A percentile compares a stretch with the other conserved stretches of the same genome.
These are phyloP conservation scores for Drosophila cardini DNA, from an alignment of 1,140 invertebrate genomes.

Conservation along the genomic window DNA sequence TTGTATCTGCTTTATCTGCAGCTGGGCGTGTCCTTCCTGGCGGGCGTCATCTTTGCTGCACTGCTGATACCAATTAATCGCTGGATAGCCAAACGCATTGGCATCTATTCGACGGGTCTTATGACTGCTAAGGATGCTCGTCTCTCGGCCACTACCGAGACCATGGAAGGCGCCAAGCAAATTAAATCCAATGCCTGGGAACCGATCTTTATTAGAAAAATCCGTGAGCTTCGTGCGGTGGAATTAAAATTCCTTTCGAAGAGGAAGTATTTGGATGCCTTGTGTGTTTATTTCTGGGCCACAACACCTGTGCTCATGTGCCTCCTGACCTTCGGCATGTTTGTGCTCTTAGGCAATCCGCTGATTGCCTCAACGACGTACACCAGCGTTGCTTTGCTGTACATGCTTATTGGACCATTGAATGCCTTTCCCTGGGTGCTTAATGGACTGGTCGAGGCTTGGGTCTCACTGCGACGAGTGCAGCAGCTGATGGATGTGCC, in stretches of 20 bases:
- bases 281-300: constrained; percentile 99
- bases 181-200: constrained; percentile 98
- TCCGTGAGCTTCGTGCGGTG: constrained; percentile 87
- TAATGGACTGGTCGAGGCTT: constrained; percentile 97
- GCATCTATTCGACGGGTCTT: constrained; percentile 92
- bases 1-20: constrained; percentile 93
- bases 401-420: constrained; percentile 97
- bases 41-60: constrained; percentile 94
- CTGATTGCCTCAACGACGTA: constrained; percentile 96
- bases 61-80: constrained; percentile 98
- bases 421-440: constrained; percentile 99
- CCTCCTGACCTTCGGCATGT: constrained; percentile 95
- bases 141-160: constrained; percentile 95
- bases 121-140: constrained; percentile 97
- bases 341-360: constrained; percentile 92
- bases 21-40: constrained; percentile 95
- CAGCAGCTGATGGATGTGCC: constrained; percentile 87
- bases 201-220: constrained; percentile 91
- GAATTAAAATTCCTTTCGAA: constrained; percentile 92
- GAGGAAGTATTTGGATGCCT: constrained; percentile 98
- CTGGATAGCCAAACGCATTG: constrained; percentile 95
- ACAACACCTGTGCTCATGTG: constrained; percentile 98
- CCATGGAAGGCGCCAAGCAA: constrained; percentile 93
- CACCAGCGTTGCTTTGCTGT: constrained; percentile 96
- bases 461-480: constrained; percentile 94